Percentiles rank a stretch among this genome's conserved stretches.
These are phyloP conservation scores for Mus pahari DNA, from an alignment of 2,113 vertebrate species.

Conservation along the genomic window DNA sequence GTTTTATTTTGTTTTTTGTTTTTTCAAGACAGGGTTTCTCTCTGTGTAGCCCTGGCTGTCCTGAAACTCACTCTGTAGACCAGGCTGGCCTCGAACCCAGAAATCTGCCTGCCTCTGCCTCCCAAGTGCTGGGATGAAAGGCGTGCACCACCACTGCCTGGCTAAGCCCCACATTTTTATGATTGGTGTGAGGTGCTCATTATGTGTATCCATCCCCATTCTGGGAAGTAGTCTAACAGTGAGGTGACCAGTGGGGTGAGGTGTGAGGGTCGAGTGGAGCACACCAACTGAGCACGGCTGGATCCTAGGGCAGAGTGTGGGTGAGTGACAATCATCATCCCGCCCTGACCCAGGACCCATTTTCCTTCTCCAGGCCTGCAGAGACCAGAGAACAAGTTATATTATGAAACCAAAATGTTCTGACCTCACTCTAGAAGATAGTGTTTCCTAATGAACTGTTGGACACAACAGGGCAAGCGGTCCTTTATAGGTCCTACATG, in stretches of 20 bases:
- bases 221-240: not conserved
- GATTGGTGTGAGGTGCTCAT: not conserved
- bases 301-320: not conserved
- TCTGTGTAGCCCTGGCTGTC: too few species aligned
- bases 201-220: not conserved
- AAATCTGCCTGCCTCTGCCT: too few species aligned
- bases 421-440: conserved; percentile 15
- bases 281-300: not conserved
- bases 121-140: not conserved
- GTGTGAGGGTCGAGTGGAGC: not conserved
- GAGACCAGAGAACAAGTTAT: not conserved
- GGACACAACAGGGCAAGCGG: not conserved
- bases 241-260: not conserved
- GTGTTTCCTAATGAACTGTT: conserved; percentile 46
- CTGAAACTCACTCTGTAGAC: too few species aligned
- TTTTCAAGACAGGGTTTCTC: not conserved
- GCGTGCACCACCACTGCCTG: not conserved
- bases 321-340: not conserved
- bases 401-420: conserved; percentile 8
- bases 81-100: too few species aligned
- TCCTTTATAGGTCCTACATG: not conserved
- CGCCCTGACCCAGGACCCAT: not conserved
- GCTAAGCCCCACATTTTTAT: not conserved
- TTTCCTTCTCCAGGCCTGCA: not conserved
- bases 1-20: not conserved